Conservation (phyloP, 2,888 invertebrate species). For the Netelia inedita region DNA sequence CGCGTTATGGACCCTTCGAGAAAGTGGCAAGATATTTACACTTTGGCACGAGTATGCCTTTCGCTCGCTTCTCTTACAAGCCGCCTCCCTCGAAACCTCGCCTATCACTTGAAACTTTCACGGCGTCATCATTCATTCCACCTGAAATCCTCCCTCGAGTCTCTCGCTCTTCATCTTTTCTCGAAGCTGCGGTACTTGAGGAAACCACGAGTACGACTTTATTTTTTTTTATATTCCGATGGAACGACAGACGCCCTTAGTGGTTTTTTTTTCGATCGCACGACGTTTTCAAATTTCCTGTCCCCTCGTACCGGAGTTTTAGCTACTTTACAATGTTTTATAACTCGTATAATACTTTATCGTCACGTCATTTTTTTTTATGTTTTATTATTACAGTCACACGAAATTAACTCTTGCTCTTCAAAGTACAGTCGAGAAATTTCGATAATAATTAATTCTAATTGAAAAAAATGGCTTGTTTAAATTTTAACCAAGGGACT, state of each 20-base stretch:
- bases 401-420: not conserved
- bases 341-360: slow-evolving; percentile 1
- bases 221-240: slow-evolving; percentile 38
- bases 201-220: slow-evolving; percentile 28
- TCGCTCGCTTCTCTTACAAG: slow-evolving; percentile 36
- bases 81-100: slow-evolving; percentile 26
- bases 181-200: slow-evolving; percentile 7
- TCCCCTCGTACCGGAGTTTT: not conserved
- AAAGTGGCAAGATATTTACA: slow-evolving; percentile 54
- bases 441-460: too few species aligned
- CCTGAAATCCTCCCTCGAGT: slow-evolving; percentile 58
- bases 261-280: slow-evolving; percentile 32
- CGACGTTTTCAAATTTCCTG: slow-evolving; percentile 12
- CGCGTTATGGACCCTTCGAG: slow-evolving; percentile 61
- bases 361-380: not conserved
- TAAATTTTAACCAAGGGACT: not conserved
- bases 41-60: not conserved
- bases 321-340: slow-evolving; percentile 1
- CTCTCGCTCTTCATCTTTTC: slow-evolving; percentile 17
- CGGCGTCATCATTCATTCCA: slow-evolving; percentile 65
- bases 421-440: too few species aligned
- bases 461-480: not conserved
- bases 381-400: not conserved
- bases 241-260: slow-evolving; percentile 31
- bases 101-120: slow-evolving; percentile 70